Percentiles rank a stretch among this genome's conserved stretches.
phyloP scores from a whole-genome alignment of 2,797 vertebrate species.

The Notamacropus eugenii region DNA sequence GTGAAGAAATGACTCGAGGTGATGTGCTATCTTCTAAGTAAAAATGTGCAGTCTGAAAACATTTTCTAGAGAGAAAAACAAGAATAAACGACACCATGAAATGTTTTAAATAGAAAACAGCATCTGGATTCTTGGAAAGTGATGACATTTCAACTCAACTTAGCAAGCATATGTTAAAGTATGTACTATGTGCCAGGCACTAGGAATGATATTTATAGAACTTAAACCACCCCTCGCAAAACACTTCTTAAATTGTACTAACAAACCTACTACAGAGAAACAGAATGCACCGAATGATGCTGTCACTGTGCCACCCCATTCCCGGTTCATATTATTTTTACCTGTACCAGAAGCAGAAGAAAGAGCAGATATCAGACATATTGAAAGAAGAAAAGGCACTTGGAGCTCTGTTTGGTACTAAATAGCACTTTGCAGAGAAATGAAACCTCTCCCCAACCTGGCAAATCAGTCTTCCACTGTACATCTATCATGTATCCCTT shows the following conservation, averaged over 20 bases:
- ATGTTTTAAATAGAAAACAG: background rate
- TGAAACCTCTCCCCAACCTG: constrained; percentile 12
- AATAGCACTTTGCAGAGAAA: background rate
- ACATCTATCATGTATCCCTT: background rate
- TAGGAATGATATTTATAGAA: constrained; percentile 32
- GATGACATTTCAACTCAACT: constrained; percentile 5
- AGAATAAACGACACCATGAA: constrained; percentile 48
- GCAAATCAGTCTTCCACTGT: constrained; percentile 18
- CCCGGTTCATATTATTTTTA: constrained; percentile 73
- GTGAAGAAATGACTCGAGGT: constrained; percentile 91
- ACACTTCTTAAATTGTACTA: constrained; percentile 14
- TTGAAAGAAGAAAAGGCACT: constrained; percentile 51
- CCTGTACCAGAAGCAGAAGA: constrained; percentile 73
- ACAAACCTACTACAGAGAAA: constrained; percentile 1
- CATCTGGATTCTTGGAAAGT: constrained; percentile 41
- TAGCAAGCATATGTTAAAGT: background rate
- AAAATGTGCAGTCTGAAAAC: constrained; percentile 99
- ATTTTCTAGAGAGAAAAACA: constrained; percentile 88
- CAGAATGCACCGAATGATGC: background rate
- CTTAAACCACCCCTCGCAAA: background rate
- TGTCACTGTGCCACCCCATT: background rate
- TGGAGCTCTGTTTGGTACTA: constrained; percentile 56
- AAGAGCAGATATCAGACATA: constrained; percentile 61
- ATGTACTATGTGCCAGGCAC: background rate
- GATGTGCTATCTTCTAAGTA: constrained; percentile 95